phyloP scores from a whole-genome alignment of 2,888 invertebrate genomes.

The Stenolophus ochropezus region DNA sequence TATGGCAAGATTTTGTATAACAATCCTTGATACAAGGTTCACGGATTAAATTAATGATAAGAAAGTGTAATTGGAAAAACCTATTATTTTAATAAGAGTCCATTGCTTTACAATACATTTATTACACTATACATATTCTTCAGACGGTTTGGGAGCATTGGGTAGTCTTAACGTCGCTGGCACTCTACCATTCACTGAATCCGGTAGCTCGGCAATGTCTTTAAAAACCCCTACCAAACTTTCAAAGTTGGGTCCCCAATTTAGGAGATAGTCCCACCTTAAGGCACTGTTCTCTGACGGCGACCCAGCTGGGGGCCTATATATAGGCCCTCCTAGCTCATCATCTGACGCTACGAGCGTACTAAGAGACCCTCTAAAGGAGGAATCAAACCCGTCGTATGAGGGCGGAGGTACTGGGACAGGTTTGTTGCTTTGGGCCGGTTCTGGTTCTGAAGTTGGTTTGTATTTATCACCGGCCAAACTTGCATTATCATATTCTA shows the following conservation, averaged over 20 bases:
- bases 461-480: constrained; percentile 87
- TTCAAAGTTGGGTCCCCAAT: constrained; percentile 98
- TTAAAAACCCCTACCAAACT: constrained; percentile 96
- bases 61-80: constrained; percentile 63
- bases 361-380: constrained; percentile 94
- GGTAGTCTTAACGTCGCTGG: constrained; percentile 85
- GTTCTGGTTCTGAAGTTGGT: constrained; percentile 68
- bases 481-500: constrained; percentile 95
- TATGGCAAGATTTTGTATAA: constrained; percentile 70
- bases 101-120: constrained; percentile 32
- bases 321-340: constrained; percentile 86
- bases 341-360: constrained; percentile 96
- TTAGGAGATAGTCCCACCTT: constrained; percentile 95
- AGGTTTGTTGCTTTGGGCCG: constrained; percentile 64
- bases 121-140: constrained; percentile 85
- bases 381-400: constrained; percentile 94
- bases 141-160: constrained; percentile 89
- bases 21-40: constrained; percentile 71
- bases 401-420: constrained; percentile 79
- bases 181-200: constrained; percentile 84
- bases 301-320: constrained; percentile 86
- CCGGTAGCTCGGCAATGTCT: constrained; percentile 96
- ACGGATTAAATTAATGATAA: constrained; percentile 53
- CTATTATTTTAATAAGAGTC: constrained; percentile 62
- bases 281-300: constrained; percentile 85